A percentile compares a stretch with the other conserved stretches of the same genome.
Evolutionary conservation across 2,888 invertebrate genomes (phyloP).

Genomic region (Punctoribates punctum): DNA sequence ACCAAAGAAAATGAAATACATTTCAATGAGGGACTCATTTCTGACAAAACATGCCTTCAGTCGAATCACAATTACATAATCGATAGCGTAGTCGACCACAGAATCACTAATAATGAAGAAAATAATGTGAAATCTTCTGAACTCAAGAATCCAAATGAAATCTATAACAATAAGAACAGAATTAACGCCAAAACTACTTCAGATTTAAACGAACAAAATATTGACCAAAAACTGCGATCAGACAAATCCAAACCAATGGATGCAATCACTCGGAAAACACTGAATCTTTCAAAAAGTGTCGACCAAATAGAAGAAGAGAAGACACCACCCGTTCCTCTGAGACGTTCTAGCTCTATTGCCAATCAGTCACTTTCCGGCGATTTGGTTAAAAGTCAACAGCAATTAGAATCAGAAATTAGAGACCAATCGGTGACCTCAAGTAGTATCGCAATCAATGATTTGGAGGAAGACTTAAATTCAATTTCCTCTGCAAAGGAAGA

Average conservation of each 20-base stretch:
- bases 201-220: not conserved
- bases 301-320: not conserved
- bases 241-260: conserved; percentile 3
- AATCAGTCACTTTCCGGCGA: not conserved
- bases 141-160: conserved; percentile 9
- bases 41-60: conserved; percentile 30
- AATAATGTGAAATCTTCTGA: conserved; percentile 13
- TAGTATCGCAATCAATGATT: not conserved
- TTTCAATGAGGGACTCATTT: conserved; percentile 36
- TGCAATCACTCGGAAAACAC: not conserved
- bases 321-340: not conserved
- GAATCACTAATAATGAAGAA: not conserved
- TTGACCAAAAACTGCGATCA: not conserved
- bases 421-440: too few species aligned
- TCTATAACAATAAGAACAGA: not conserved
- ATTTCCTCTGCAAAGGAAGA: conserved; percentile 38
- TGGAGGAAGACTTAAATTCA: not conserved
- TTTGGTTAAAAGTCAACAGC: not conserved
- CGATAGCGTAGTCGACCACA: not conserved
- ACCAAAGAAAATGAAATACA: conserved; percentile 30
- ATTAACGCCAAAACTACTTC: conserved; percentile 39
- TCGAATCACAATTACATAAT: conserved; percentile 21
- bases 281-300: conserved; percentile 2
- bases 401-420: not conserved
- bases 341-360: not conserved